Percentiles rank a stretch among this genome's conserved stretches.
These are phyloP conservation scores for Heliconius cydno DNA, from an alignment of 2,888 invertebrate genomes.

Conservation along the genomic window DNA sequence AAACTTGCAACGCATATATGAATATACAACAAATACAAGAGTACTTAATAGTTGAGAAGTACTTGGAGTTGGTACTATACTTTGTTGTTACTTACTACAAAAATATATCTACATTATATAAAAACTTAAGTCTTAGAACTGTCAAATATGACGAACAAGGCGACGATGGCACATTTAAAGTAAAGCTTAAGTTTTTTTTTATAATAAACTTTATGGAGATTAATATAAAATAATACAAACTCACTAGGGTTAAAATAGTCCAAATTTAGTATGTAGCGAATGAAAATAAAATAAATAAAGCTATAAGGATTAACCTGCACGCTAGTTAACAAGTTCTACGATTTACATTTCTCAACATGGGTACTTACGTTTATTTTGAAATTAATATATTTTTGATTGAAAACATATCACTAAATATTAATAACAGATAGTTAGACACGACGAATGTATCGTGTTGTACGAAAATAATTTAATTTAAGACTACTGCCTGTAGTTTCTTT, in stretches of 20 bases:
- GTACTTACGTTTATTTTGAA: conserved; percentile 29
- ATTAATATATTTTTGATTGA: conserved; percentile 31
- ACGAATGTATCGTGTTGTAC: not conserved
- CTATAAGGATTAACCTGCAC: conserved; percentile 45
- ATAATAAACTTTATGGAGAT: not conserved
- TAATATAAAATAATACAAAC: not conserved
- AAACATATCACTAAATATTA: conserved; percentile 7
- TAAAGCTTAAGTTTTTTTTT: not conserved
- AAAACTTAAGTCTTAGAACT: not conserved
- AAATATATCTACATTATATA: not conserved
- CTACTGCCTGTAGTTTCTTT: not conserved
- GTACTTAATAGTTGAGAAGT: no score
- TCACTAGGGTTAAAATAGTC: conserved; percentile 38
- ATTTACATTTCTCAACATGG: conserved; percentile 48
- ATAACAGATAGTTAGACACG: not conserved
- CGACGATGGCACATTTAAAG: not conserved
- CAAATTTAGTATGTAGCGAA: conserved; percentile 43
- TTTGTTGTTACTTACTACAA: conserved; percentile 14
- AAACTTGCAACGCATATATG: conserved; percentile 46
- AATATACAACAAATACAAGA: conserved; percentile 15
- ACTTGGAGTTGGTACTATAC: not conserved
- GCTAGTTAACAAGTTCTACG: conserved; percentile 49
- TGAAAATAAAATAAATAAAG: conserved; percentile 42
- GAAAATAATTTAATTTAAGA: not conserved
- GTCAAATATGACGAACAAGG: not conserved